These are phyloP conservation scores for Ylistrum balloti DNA, from an alignment of 1,140 invertebrate genomes.

Conservation along the genomic window DNA sequence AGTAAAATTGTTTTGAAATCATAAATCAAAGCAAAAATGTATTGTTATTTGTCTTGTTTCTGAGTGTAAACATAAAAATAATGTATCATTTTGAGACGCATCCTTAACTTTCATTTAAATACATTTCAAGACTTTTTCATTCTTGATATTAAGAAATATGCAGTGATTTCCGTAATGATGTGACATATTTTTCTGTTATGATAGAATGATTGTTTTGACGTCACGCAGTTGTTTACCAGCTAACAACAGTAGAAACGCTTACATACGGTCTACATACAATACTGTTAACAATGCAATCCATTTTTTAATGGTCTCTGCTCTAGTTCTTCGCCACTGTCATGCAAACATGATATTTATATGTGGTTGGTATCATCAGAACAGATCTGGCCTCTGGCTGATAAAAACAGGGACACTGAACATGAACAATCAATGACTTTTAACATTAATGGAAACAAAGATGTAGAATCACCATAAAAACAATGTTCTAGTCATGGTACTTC, in stretches of 20 bases:
- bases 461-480: slow-evolving; percentile 14
- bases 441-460: slow-evolving; percentile 22
- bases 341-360: slow-evolving; percentile 20
- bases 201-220: neutral
- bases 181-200: no score
- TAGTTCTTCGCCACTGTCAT: slow-evolving; percentile 7
- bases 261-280: neutral
- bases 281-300: neutral
- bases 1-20: no score
- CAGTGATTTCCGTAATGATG: no score
- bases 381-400: neutral
- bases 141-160: no score
- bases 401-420: neutral
- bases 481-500: slow-evolving; percentile 12
- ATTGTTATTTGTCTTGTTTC: no score
- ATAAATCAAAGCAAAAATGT: no score
- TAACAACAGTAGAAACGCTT: neutral
- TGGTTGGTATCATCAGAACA: neutral
- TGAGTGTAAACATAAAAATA: no score
- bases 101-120: no score
- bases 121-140: no score
- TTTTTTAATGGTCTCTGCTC: slow-evolving; percentile 27
- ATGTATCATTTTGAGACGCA: no score
- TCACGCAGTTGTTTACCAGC: neutral
- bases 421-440: neutral